Base-by-base conservation (phyloP, 1,140 invertebrate genomes). In the Drosophila tani region DNA sequence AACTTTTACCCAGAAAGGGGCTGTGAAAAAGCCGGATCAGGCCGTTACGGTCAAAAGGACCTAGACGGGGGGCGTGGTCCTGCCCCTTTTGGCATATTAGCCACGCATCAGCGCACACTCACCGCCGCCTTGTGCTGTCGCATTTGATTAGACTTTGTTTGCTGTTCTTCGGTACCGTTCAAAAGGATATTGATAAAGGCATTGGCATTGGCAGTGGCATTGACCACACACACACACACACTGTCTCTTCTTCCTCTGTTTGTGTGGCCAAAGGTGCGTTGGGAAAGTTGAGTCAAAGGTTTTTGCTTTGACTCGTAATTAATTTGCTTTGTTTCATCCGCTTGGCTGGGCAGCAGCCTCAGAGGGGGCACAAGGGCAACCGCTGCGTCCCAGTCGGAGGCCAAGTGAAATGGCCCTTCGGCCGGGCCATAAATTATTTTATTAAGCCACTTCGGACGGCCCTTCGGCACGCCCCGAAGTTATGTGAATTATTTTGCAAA, bases 251-350 rank as follows among this genome's bases (percentile, higher is more conserved):
- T 35, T 9, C 9, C 32, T 35, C 32, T 68, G 17, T 64, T 14
- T 62, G 55, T 70, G 47, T 66, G 56, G 57, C 51, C 43, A 75
- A 84, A 82, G 86, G 82, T 86, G 75, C 79, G 69, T 85, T 76
- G 27, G 78, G 12, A 76, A 66, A 73, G 75, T 71, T 55, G 63
- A 81, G 85, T 84, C 85, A 88, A 90, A 87, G 75, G 84, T 82
- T 90, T 70, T 90, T 65, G 43, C 81, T 82, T 90, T 90, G 85
- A 90, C 90, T 82, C 87, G 90, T 87, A 91, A 91, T 91, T 91
- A 91, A 91, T 91, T 91, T 83, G 90, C 90, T 91, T 91, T 91
- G 90, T 91, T 91, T 68, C 76, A 70, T 86, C 49, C 85, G 65
- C 75, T 86, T 67, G 82, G 84, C 82, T 90, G 80, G 60, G 56